Evolutionary conservation across 2,888 invertebrate species (phyloP), one percentile per base, ranked within the genome.

Genomic region (Atethmia centrago): DNA sequence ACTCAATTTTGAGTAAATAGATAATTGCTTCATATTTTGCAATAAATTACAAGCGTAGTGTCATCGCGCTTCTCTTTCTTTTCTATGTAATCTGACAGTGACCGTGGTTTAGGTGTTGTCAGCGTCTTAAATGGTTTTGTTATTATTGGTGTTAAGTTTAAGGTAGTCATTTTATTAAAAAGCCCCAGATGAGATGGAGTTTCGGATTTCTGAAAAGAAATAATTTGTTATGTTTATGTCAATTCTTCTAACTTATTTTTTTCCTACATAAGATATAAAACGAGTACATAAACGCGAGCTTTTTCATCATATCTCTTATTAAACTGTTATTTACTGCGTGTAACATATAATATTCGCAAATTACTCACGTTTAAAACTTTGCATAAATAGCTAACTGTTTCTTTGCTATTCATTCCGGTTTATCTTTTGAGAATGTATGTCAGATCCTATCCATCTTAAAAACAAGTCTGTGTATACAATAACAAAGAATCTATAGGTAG

Each of bases 401-500:
- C 16, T 14, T 47, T n/a, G 25, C 19, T 14, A 45, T 3, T 21
- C 7, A 28, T 76, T 49, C 65, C 40, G 25, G 49, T 77, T 66
- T 76, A 64, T 58, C 14, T 58, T 49, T 51, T 51, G 9, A 28
- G 14, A 28, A 77, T 67, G 42, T 75, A 25, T 51, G 45, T 59
- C 36, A 51, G 12, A 59, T 56, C 55, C 1, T 45, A 5, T 21
- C 45, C 12, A n/a, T 25, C 21, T 9, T 10, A 21, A 36, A 62
- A 45, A 51, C 28, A 47, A 21, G 10, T 45, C 4, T 47, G 8
- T 42, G 19, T 12, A 12, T 16, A 10, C 4, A 42, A 16, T 31
- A 31, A n/a, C 4, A 28, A 49, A n/a, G 0, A 72, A 21, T 2
- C 25, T 25, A 53, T n/a, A n/a, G 25, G 25, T 53, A 14, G 25